Conservation (phyloP, 2,888 invertebrate species). For the Strigamia transsilvanica region DNA sequence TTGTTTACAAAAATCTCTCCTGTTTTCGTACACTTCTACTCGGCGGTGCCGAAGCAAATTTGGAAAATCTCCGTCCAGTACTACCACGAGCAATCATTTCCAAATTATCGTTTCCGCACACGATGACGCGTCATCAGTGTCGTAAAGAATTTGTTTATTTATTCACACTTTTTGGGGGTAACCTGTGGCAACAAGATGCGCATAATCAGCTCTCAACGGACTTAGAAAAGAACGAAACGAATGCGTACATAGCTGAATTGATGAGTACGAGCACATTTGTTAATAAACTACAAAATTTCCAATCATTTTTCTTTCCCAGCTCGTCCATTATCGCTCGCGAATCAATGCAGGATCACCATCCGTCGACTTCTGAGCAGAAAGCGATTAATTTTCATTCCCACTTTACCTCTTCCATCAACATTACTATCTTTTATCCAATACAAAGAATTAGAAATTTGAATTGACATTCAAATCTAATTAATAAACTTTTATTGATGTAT, state of each 20-base stretch:
- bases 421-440: conserved; percentile 45
- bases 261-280: conserved; percentile 39
- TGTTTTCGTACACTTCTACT: conserved; percentile 50
- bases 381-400: not conserved
- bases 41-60: conserved; percentile 51
- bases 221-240: conserved; percentile 1
- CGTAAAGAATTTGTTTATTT: conserved; percentile 16
- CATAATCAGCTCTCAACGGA: conserved; percentile 44
- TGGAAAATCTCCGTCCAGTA: conserved; percentile 26
- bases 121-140: not conserved
- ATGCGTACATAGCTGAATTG: conserved; percentile 27
- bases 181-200: conserved; percentile 54
- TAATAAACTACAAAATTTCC: not conserved
- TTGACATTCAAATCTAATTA: not conserved
- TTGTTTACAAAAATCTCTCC: conserved; percentile 45
- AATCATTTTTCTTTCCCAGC: not conserved
- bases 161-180: conserved; percentile 53
- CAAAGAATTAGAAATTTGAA: conserved; percentile 41
- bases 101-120: conserved; percentile 51
- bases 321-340: conserved; percentile 18
- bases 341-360: conserved; percentile 51
- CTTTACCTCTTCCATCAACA: conserved; percentile 28
- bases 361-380: conserved; percentile 16
- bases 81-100: conserved; percentile 42
- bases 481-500: not conserved